Evolutionary conservation across 2,113 vertebrate species (phyloP), one percentile per base, ranked within the genome.

Genomic region (Rissa tridactyla): DNA sequence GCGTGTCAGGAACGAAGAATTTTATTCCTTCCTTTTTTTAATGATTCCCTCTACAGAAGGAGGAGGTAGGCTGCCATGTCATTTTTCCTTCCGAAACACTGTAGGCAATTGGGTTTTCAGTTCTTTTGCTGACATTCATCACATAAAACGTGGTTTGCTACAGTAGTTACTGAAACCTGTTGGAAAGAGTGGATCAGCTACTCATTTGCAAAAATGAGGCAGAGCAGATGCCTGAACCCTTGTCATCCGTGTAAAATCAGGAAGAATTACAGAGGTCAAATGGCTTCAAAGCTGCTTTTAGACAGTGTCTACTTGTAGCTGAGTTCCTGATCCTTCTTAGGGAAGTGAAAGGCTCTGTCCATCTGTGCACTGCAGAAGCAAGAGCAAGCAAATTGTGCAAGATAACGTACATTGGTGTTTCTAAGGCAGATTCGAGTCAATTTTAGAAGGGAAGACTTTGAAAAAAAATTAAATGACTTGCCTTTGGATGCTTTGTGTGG

Each of bases 91-190:
- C 69, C 0, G 0, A 96, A 89, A 85, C 61, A 40, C 80, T 12
- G 6, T 42, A 85, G 66, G 81, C 86, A 91, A 76, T 70, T 91
- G 68, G 62, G 62, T 65, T 94, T 95, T 92, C 73, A 85, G 73
- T 90, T 95, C 11, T 10, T 82, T 95, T 91, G 61, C 70, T 94
- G 83, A 70, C 95, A 87, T 85, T 95, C 92, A 62, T 79, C 77
- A 77, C 55, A 42, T 87, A 82, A 91, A 95, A 38, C 78, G 68
- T 61, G 61, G 42, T 46, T 95, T 95, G 73, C 70, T 91, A 3
- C 77, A 79, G 86, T 82, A 61, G 81, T 91, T 86, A 91, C 34
- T 94, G 71, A 94, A 90, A 68, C 44, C 42, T 57, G 34, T 69
- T 49, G 69, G 84, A 85, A 94, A 51, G 6, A 26, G 47, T 69